A percentile compares a stretch with the other conserved stretches of the same genome.
phyloP scores from a whole-genome alignment of 2,797 vertebrate genomes.

The Lepus oiostolus region DNA sequence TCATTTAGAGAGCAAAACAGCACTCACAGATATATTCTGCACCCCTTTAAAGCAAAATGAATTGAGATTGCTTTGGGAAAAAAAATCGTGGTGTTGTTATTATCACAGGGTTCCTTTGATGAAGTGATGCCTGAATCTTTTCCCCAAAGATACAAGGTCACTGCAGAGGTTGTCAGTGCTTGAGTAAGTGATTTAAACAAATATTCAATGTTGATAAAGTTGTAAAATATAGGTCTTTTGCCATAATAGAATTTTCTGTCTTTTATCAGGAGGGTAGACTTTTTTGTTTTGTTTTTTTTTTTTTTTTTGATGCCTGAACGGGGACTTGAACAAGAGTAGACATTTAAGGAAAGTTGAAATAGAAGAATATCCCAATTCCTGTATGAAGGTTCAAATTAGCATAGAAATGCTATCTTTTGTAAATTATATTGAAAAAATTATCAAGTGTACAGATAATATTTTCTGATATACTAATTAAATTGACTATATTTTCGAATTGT shows the following conservation, averaged over 20 bases:
- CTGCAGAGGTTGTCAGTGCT: neutral
- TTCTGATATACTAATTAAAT: neutral
- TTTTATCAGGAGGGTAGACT: neutral
- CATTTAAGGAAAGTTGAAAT: neutral
- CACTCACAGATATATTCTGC: neutral
- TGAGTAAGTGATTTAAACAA: neutral
- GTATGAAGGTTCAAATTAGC: neutral
- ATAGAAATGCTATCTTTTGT: conserved; percentile 23
- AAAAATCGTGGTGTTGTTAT: neutral
- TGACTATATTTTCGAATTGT: conserved; percentile 48
- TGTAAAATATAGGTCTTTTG: neutral
- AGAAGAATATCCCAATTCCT: neutral
- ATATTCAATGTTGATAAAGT: conserved; percentile 5
- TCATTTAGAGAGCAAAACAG: conserved; percentile 49
- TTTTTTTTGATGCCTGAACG: no score
- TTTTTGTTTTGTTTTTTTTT: neutral
- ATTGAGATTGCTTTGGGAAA: conserved; percentile 11
- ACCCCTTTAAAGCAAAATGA: conserved; percentile 47
- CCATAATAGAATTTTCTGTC: neutral
- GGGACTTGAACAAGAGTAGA: neutral
- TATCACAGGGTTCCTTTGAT: neutral
- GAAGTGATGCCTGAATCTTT: neutral
- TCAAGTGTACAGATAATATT: neutral
- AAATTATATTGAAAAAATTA: conserved; percentile 23
- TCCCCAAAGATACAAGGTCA: neutral